Conservation (phyloP, 2,113 vertebrate genomes). For the Potamarius usumacintae region DNA sequence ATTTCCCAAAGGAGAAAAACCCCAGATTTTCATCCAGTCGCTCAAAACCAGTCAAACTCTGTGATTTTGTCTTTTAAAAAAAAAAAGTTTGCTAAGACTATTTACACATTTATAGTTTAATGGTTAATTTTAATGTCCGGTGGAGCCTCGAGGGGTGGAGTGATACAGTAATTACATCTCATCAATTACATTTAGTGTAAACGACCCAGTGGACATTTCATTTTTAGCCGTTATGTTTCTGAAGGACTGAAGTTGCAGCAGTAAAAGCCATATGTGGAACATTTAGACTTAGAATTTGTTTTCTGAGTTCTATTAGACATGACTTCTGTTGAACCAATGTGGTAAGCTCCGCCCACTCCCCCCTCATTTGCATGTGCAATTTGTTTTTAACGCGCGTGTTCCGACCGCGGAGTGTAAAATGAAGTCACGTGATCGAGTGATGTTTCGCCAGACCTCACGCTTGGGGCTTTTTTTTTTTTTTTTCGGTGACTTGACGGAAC, state of each 20-base stretch:
- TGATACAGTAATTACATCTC: background rate
- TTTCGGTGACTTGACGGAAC: background rate
- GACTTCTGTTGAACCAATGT: background rate
- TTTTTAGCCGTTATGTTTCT: background rate
- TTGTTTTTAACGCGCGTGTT: background rate
- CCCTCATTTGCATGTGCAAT: conserved; percentile 15
- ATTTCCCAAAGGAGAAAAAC: no score
- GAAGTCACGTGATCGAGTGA: background rate
- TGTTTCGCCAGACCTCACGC: background rate
- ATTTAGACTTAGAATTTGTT: background rate
- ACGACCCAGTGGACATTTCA: background rate
- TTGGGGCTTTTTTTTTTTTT: no score
- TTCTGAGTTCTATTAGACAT: background rate
- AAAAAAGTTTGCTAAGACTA: no score
- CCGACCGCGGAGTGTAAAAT: background rate
- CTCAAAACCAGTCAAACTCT: no score
- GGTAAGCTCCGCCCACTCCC: background rate
- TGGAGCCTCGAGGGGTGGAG: background rate
- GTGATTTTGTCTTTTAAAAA: no score
- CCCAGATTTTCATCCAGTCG: no score
- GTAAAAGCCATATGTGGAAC: conserved; percentile 36
- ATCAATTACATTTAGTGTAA: background rate
- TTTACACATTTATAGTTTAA: background rate
- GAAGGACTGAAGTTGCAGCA: background rate
- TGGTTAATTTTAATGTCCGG: background rate